Base-by-base conservation (phyloP, 2,113 vertebrate genomes). In the Passer montanus region DNA sequence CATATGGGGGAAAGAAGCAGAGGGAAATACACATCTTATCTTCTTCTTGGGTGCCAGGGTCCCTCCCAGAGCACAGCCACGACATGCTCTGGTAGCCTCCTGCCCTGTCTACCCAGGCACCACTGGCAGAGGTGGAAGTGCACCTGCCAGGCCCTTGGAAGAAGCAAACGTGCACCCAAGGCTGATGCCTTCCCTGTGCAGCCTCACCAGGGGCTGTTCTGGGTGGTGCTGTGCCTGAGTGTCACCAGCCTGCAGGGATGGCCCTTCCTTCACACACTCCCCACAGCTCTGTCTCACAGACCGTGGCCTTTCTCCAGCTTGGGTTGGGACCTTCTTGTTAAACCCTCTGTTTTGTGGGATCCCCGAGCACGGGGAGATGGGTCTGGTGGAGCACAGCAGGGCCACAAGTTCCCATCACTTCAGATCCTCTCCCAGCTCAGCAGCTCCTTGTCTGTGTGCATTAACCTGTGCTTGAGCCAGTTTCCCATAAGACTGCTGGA, bases 391-490 rank as follows among this genome's bases (percentile, higher is more conserved):
- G 14, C 16, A 43, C 33, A 82, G 66, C 2, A 7, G 4, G 24
- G 17, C 44, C 46, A 49, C 1, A 2, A 18, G 6, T 28, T 90
- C 74, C 60, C 66, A 60, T 13, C 41, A 33, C 23, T 67, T 44
- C 47, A 59, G 47, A 60, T 55, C n/a, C 30, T 47, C 43, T 80
- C 73, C 31, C 60, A 87, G 3, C 18, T 18, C 63, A 62, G 58
- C 53, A 87, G 5, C 33, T 84, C 49, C 64, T n/a, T 2, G 1
- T 14, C 49, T 70, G 16, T 0, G 0, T 5, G 24, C 1, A 0
- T 18, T 33, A 68, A 37, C n/a, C 67, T 26, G 15, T 5, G 5
- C 30, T 74, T 24, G 43, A 70, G 46, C 8, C n/a, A 39, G 27
- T 41, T 81, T 70, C 39, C 67, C 17, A 8, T 3, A 30, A 0